These are phyloP conservation scores for Chionodraco myersi DNA, from an alignment of 2,113 vertebrate species.

Conservation along the genomic window DNA sequence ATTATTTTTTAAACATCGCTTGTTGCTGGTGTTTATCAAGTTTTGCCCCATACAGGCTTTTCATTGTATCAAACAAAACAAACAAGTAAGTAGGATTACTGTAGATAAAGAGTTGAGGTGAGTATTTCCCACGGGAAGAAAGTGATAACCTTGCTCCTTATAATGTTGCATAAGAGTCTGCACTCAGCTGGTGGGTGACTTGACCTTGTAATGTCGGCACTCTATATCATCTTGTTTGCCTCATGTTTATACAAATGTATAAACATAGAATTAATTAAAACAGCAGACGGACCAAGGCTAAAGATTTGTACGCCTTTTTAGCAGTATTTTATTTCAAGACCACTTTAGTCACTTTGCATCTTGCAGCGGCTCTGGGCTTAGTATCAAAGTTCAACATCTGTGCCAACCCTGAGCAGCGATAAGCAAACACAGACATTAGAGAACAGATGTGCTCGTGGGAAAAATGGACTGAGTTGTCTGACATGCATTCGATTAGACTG, in stretches of 20 bases:
- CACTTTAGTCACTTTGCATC: slow-evolving; percentile 34
- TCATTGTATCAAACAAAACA: slow-evolving; percentile 57
- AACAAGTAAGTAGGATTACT: slow-evolving; percentile 48
- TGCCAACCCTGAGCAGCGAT: slow-evolving; percentile 19
- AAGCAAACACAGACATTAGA: slow-evolving; percentile 31
- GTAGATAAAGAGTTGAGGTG: slow-evolving; percentile 19
- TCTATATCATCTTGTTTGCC: slow-evolving; percentile 42
- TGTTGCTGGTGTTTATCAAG: slow-evolving; percentile 30
- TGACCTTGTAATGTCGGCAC: slow-evolving; percentile 41
- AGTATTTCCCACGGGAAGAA: slow-evolving; percentile 21
- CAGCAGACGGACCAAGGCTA: neutral
- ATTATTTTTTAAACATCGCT: slow-evolving; percentile 70
- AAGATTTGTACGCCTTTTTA: slow-evolving; percentile 16
- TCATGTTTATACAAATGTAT: slow-evolving; percentile 52
- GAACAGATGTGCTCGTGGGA: slow-evolving; percentile 13
- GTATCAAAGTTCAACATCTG: slow-evolving; percentile 41
- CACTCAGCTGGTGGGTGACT: slow-evolving; percentile 39
- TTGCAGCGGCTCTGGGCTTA: slow-evolving; percentile 30
- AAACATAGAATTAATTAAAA: slow-evolving; percentile 44
- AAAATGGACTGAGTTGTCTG: slow-evolving; percentile 22
- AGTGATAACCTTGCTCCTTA: slow-evolving; percentile 28
- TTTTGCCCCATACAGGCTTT: slow-evolving; percentile 55
- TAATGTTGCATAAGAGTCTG: slow-evolving; percentile 40
- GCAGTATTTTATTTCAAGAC: slow-evolving; percentile 18
- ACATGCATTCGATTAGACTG: slow-evolving; percentile 31